phyloP scores from a whole-genome alignment of 1,140 invertebrate species.

The Phocides pigmalion region DNA sequence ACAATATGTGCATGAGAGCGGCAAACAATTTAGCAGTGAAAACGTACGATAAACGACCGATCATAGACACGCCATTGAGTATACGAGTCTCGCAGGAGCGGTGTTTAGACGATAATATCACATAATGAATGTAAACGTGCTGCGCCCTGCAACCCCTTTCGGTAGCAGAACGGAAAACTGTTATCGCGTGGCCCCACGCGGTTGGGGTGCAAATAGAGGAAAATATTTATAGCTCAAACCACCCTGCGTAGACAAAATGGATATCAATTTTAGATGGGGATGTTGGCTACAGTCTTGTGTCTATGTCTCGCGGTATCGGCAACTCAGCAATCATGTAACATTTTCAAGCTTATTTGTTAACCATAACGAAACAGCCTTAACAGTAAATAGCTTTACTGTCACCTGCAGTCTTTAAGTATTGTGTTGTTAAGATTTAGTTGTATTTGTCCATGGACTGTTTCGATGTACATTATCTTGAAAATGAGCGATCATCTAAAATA shows the following conservation, averaged over 20 bases:
- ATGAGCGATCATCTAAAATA: too few relatives aligned
- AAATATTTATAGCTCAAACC: constrained; percentile 25
- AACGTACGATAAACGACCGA: constrained; percentile 38
- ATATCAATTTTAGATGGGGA: constrained; percentile 20
- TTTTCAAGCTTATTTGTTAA: not conserved
- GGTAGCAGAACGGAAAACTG: constrained; percentile 53
- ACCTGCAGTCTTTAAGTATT: too few relatives aligned
- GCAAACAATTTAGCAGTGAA: constrained; percentile 34
- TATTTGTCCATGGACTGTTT: too few relatives aligned
- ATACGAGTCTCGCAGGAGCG: constrained; percentile 63
- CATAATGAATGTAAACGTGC: constrained; percentile 69
- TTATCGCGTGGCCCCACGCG: constrained; percentile 67
- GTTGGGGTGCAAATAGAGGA: constrained; percentile 28
- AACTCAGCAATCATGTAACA: not conserved
- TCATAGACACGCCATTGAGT: constrained; percentile 63
- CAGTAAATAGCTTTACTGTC: too few relatives aligned
- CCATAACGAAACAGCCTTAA: too few relatives aligned
- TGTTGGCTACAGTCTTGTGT: not conserved
- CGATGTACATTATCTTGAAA: too few relatives aligned
- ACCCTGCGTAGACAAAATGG: constrained; percentile 17
- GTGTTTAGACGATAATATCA: constrained; percentile 72
- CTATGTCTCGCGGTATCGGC: not conserved
- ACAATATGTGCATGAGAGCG: constrained; percentile 15
- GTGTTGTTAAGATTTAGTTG: too few relatives aligned
- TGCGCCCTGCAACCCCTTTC: constrained; percentile 43